These are phyloP conservation scores for Paramormyrops hopkinsi DNA, from an alignment of 2,797 vertebrate species.

Conservation along the genomic window DNA sequence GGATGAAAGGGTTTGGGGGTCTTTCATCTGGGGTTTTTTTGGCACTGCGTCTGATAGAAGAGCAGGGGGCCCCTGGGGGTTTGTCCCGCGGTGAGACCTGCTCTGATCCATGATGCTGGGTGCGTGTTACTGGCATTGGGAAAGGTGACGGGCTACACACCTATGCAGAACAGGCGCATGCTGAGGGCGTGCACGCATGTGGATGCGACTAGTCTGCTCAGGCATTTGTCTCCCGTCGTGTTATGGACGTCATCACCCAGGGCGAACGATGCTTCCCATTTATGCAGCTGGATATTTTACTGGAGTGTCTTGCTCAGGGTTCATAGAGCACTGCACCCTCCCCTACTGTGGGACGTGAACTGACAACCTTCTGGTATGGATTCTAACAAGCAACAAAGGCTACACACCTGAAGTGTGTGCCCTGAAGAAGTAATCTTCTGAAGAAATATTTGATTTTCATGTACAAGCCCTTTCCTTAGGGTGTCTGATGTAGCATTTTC, in stretches of 20 bases:
- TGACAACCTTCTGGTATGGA: background rate
- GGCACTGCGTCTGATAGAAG: constrained; percentile 8
- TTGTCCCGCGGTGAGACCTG: background rate
- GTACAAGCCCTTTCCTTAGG: background rate
- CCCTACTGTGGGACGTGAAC: background rate
- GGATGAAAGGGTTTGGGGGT: constrained; percentile 9
- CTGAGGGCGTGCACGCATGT: background rate
- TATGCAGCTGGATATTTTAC: background rate
- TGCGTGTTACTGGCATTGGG: background rate
- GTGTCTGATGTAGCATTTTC: background rate
- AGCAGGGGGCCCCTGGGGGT: background rate
- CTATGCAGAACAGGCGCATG: background rate
- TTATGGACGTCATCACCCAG: background rate
- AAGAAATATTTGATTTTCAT: background rate
- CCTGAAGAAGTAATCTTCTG: background rate
- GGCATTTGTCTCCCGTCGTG: background rate
- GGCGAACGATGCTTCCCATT: background rate
- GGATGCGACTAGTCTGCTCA: background rate
- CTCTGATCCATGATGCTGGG: background rate
- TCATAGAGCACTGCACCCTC: background rate
- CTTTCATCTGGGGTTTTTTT: constrained; percentile 20
- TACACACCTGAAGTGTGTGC: background rate
- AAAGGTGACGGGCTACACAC: background rate
- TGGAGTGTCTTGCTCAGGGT: background rate
- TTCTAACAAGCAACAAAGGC: background rate